Conservation (phyloP, 2,113 vertebrate species). For the Shinisaurus crocodilurus region DNA sequence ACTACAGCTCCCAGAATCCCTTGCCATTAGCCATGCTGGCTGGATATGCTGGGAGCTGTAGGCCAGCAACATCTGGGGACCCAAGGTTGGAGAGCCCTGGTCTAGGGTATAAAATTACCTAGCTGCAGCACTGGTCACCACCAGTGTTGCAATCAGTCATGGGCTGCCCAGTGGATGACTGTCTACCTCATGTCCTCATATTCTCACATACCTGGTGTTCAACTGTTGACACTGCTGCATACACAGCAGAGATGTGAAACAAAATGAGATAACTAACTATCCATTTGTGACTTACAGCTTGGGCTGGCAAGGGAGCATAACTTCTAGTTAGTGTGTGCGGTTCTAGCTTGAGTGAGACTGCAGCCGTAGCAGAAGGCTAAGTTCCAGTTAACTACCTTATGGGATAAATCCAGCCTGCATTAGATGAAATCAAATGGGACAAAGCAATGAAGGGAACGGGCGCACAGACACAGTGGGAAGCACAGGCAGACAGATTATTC, state of each 20-base stretch:
- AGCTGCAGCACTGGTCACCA: too few species aligned
- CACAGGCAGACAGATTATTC: slow-evolving; percentile 34
- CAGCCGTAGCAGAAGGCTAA: slow-evolving; percentile 30
- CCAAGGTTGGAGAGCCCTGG: too few species aligned
- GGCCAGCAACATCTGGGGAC: too few species aligned
- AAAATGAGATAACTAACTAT: not conserved
- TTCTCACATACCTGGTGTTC: not conserved
- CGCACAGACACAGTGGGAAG: slow-evolving; percentile 7
- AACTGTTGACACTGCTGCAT: not conserved
- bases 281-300: slow-evolving; percentile 15
- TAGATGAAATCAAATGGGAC: slow-evolving; percentile 48
- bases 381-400: slow-evolving; percentile 32
- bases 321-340: slow-evolving; percentile 19
- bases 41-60: too few species aligned
- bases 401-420: slow-evolving; percentile 25
- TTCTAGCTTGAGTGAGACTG: slow-evolving; percentile 21
- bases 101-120: too few species aligned
- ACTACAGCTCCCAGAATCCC: too few species aligned
- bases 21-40: too few species aligned
- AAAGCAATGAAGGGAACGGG: slow-evolving; percentile 16
- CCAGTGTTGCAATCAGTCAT: not conserved
- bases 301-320: slow-evolving; percentile 23
- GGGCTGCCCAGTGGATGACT: not conserved
- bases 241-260: not conserved
- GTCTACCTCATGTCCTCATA: not conserved